Conservation (phyloP, 2,888 invertebrate species). For the Anarsia innoxiella region DNA sequence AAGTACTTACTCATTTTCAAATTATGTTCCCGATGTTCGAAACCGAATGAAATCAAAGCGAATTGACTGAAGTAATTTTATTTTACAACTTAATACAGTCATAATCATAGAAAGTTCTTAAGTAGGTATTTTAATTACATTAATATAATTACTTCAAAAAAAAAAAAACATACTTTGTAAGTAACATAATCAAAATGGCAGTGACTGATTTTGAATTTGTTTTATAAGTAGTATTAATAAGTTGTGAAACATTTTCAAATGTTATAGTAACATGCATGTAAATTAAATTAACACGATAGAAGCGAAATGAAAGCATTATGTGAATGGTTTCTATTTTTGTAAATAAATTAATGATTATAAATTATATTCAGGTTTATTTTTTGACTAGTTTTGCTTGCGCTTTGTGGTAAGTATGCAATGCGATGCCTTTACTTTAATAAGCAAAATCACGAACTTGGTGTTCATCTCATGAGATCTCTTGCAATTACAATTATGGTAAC, state of each 20-base stretch:
- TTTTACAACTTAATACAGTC: constrained; percentile 12
- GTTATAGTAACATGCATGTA: constrained; percentile 58
- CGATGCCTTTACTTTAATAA: too few relatives aligned
- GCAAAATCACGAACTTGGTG: too few relatives aligned
- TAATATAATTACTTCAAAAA: constrained; percentile 7
- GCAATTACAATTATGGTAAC: constrained; percentile 21
- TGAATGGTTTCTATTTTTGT: constrained; percentile 65
- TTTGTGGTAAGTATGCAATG: too few relatives aligned
- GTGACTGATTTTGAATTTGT: constrained; percentile 20
- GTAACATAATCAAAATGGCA: constrained; percentile 26
- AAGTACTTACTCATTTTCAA: neutral
- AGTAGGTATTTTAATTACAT: constrained; percentile 8
- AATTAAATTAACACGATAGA: too few relatives aligned
- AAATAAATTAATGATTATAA: constrained; percentile 52
- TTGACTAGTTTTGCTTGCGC: too few relatives aligned
- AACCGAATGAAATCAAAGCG: constrained; percentile 6
- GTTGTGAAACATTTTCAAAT: too few relatives aligned
- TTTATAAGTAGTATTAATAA: too few relatives aligned
- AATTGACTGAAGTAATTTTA: constrained; percentile 15
- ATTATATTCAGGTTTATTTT: too few relatives aligned
- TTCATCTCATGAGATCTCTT: too few relatives aligned
- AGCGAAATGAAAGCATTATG: constrained; percentile 35
- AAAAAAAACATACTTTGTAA: constrained; percentile 15
- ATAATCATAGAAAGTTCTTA: constrained; percentile 4
- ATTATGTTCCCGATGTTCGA: neutral